phyloP scores from a whole-genome alignment of 2,113 vertebrate species.

The Crypturellus undulatus region DNA sequence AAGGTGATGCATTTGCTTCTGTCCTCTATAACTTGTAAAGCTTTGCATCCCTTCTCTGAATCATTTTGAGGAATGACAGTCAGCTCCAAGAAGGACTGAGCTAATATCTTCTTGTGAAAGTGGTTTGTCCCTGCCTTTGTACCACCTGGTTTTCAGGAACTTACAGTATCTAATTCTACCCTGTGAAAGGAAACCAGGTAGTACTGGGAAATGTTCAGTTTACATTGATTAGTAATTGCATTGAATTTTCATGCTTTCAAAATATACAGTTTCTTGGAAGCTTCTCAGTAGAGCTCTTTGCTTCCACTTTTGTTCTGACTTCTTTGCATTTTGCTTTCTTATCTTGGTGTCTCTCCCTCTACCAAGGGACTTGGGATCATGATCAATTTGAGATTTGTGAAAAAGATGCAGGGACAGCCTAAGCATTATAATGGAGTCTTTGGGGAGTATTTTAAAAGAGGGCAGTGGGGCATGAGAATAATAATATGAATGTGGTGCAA shows the following conservation, averaged over 20 bases:
- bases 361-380: not conserved
- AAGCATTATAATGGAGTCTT: not conserved
- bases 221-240: not conserved
- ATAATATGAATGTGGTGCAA: not conserved
- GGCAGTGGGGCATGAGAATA: not conserved
- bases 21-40: not conserved
- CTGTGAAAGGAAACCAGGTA: not conserved
- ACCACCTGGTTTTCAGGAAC: not conserved
- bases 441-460: not conserved
- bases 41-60: not conserved
- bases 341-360: not conserved
- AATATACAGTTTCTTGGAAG: not conserved
- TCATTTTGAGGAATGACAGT: not conserved
- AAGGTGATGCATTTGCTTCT: not conserved
- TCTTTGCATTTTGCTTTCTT: conserved; percentile 10
- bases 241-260: not conserved
- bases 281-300: not conserved
- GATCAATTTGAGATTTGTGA: not conserved
- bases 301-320: not conserved
- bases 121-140: not conserved
- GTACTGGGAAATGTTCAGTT: not conserved
- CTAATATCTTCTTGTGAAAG: not conserved
- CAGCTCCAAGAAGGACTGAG: not conserved
- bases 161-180: not conserved
- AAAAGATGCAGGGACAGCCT: not conserved